Base-by-base conservation (phyloP, 2,113 vertebrate species). In the Eubucco bourcierii region DNA sequence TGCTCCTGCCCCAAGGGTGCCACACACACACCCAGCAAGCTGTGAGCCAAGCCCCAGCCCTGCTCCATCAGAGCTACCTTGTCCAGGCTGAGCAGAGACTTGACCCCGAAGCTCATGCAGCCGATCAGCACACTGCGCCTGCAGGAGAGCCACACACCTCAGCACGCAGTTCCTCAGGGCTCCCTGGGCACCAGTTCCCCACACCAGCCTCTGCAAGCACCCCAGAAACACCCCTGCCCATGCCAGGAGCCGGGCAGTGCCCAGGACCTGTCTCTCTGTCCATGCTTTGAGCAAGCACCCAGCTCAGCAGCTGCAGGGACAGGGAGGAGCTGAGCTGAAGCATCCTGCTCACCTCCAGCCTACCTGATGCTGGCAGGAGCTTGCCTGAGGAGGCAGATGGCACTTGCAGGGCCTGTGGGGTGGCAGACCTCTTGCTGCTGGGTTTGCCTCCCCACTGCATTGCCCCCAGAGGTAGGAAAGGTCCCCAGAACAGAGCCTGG, bases 61-160 rank as follows among this genome's bases (percentile, higher is more conserved):
- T 12, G 1, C 73, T 33, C 23, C 5, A 0, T 41, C 83, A 72
- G 31, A 75, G 37, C 19, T 94, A 98, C 99, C 98, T 99, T 99
- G 44, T 98, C 94, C 4, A 92, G 96, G 79, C 95, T 95, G 97
- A 98, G 96, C 41, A 99, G 98, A n/a, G 98, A 98, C 96, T 96
- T 98, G 81, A 99, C 94, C 0, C 98, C 98, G 4, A 99, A 99
- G 97, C 99, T 99, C 98, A 98, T 98, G 95, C 99, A 99, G 68
- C 99, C 99, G 0, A 99, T 91, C 31, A 99, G 97, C 23, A 93
- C 27, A 1, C 95, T 98, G 72, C 90, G 96, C 77, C 98, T 99
- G 94, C 55, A 71, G 89, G 67, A 94, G 50, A 89, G 39, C 1
- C 23, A 10, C 53, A 80, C 6, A 74, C 15, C 4, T 66, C 59